Percentiles rank a stretch among this genome's conserved stretches.
phyloP scores from a whole-genome alignment of 1,140 invertebrate species.

The Cotesia vestalis region DNA sequence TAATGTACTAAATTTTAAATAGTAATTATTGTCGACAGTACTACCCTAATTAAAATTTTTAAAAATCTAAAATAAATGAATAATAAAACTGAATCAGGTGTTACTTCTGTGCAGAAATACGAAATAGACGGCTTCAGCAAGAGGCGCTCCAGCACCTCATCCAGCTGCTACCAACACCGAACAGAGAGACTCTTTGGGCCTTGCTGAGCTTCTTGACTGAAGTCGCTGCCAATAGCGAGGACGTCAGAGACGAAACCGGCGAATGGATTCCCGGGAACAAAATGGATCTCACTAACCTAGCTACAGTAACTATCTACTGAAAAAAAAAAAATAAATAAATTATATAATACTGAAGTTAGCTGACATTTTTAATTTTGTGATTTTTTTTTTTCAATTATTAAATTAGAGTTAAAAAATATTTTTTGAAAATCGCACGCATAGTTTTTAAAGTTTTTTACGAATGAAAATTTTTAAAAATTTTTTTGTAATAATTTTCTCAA shows the following conservation, averaged over 20 bases:
- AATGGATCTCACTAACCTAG: slow-evolving; percentile 92
- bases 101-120: slow-evolving; percentile 71
- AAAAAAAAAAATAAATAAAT: neutral
- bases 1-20: no score
- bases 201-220: slow-evolving; percentile 83
- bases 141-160: slow-evolving; percentile 85
- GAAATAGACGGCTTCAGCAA: slow-evolving; percentile 81
- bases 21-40: no score
- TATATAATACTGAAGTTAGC: no score
- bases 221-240: slow-evolving; percentile 79
- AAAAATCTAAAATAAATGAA: neutral
- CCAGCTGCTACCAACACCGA: slow-evolving; percentile 83
- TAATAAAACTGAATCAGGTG: slow-evolving; percentile 6
- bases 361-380: no score
- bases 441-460: no score
- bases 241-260: slow-evolving; percentile 69
- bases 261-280: slow-evolving; percentile 83
- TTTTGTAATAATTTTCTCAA: no score
- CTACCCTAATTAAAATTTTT: no score
- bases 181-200: slow-evolving; percentile 87
- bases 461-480: no score
- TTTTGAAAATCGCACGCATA: no score
- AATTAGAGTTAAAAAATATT: no score
- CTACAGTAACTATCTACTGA: slow-evolving; percentile 68
- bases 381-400: no score